These are phyloP conservation scores for Enteromius unitaeniatus DNA, from an alignment of 2,797 vertebrate genomes.

Conservation along the genomic window DNA sequence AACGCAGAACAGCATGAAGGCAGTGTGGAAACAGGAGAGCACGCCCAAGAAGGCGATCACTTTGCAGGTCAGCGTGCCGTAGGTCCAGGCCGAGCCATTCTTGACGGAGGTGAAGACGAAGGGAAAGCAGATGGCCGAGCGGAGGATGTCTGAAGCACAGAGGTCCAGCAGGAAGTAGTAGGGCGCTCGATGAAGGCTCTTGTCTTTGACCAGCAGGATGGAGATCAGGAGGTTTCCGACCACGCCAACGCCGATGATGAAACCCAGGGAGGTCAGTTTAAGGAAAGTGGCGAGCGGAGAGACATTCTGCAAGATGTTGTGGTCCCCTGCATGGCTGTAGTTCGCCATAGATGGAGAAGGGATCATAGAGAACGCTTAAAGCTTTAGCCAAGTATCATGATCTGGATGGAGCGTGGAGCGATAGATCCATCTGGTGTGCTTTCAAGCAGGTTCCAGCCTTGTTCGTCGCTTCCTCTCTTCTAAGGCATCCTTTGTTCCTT, in stretches of 20 bases:
- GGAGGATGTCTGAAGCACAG: conserved; percentile 97
- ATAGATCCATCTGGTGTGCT: conserved; percentile 97
- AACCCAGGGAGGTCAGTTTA: conserved; percentile 99
- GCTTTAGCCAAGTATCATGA: conserved; percentile 99
- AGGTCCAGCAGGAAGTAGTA: conserved; percentile 99
- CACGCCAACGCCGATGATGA: conserved; percentile 98
- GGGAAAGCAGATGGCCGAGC: conserved; percentile 99
- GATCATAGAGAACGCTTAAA: conserved; percentile 93
- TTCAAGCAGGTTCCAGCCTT: conserved; percentile 96
- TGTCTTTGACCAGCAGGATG: conserved; percentile 99
- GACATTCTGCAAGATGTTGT: conserved; percentile 99
- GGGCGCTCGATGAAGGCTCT: conserved; percentile 97
- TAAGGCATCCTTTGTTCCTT: conserved; percentile 94
- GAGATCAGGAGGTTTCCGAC: conserved; percentile 99
- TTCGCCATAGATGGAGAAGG: conserved; percentile 99
- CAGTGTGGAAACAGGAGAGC: conserved; percentile 98
- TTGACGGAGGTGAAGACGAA: conserved; percentile 99
- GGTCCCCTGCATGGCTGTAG: conserved; percentile 99
- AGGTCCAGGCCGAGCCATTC: conserved; percentile 97
- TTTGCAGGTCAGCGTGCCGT: conserved; percentile 98
- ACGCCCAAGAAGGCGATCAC: conserved; percentile 99
- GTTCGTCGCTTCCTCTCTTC: conserved; percentile 82
- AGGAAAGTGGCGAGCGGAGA: conserved; percentile 99
- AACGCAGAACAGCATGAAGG: conserved; percentile 99
- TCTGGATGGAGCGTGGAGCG: conserved; percentile 92